Evolutionary conservation across 1,140 invertebrate species (phyloP).

Genomic region (Zophobas atratus): DNA sequence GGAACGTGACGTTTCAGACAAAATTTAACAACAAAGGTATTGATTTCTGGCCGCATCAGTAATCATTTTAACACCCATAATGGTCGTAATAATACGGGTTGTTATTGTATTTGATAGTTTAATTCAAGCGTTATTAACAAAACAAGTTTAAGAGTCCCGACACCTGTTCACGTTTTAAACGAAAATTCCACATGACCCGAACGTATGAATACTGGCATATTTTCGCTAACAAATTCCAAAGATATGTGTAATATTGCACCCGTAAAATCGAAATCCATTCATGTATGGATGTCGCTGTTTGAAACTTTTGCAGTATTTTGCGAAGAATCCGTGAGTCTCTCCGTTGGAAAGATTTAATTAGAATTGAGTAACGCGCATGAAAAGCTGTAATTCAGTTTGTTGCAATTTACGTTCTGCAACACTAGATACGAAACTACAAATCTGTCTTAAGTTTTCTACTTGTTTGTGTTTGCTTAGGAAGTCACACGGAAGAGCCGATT

Average conservation of each 20-base stretch:
- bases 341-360: not conserved
- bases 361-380: not conserved
- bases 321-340: not conserved
- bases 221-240: too few species aligned
- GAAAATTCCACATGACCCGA: too few species aligned
- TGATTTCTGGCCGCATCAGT: not conserved
- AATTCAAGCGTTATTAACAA: too few species aligned
- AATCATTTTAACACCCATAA: too few species aligned
- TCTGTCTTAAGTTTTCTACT: conserved; percentile 1
- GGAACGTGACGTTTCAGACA: conserved; percentile 75
- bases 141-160: too few species aligned
- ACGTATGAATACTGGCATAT: too few species aligned
- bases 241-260: too few species aligned
- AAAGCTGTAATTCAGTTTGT: not conserved
- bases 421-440: not conserved
- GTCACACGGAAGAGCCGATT: not conserved
- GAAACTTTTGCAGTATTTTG: not conserved
- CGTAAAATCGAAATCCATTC: too few species aligned
- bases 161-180: too few species aligned
- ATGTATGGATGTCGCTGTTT: not conserved
- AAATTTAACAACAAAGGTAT: not conserved
- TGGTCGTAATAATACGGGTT: too few species aligned
- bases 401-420: not conserved
- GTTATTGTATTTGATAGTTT: too few species aligned
- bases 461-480: not conserved